Percentiles rank a stretch among this genome's conserved stretches.
Conservation (phyloP, 2,113 vertebrate species). For the Pteronura brasiliensis region DNA sequence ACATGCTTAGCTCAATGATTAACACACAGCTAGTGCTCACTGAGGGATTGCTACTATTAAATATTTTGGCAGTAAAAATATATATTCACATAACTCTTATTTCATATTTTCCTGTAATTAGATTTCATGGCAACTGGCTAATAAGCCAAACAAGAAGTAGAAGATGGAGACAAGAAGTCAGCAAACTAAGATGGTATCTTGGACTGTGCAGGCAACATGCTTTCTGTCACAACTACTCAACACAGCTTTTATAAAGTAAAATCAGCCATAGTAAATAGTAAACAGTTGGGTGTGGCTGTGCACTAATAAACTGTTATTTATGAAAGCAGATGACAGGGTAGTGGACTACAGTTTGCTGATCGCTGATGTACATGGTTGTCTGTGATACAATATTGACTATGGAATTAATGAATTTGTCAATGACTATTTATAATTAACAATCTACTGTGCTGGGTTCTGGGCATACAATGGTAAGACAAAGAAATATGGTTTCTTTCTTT, state of each 20-base stretch:
- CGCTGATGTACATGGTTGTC: neutral
- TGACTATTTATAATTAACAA: neutral
- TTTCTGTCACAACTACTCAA: neutral
- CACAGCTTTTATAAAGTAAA: neutral
- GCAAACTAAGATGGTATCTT: neutral
- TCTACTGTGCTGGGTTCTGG: neutral
- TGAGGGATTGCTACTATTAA: neutral
- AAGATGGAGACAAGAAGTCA: neutral
- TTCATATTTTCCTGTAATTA: slow-evolving; percentile 2
- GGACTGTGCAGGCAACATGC: neutral
- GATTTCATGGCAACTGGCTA: neutral
- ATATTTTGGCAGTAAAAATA: neutral
- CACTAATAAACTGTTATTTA: neutral
- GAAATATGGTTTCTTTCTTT: neutral
- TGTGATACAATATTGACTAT: neutral
- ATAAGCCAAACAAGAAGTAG: neutral
- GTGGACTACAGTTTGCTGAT: neutral
- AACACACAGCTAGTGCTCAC: neutral
- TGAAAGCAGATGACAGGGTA: neutral
- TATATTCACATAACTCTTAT: neutral
- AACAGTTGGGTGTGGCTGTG: neutral
- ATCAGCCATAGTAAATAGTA: neutral
- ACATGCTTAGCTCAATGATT: neutral
- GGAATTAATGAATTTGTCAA: neutral
- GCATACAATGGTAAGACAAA: neutral